These are phyloP conservation scores for Lasioglossum morio DNA, from an alignment of 2,888 invertebrate species.

Conservation along the genomic window DNA sequence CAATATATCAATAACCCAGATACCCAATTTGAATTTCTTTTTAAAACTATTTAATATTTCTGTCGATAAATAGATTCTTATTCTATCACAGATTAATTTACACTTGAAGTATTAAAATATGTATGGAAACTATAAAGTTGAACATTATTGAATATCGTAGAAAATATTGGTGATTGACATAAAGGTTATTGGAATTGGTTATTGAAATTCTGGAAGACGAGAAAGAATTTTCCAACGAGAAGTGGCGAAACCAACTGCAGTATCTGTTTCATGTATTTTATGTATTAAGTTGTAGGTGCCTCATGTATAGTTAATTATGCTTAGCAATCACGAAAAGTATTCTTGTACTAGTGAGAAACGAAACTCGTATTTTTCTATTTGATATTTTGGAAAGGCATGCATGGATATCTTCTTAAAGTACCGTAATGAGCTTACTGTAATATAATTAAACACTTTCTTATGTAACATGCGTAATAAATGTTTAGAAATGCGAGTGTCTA, in stretches of 20 bases:
- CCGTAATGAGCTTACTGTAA: slow-evolving; percentile 29
- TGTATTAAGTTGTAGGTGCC: slow-evolving; percentile 15
- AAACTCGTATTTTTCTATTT: slow-evolving; percentile 45
- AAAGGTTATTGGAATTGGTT: no score
- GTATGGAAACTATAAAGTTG: no score
- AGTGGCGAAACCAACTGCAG: neutral
- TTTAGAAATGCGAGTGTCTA: slow-evolving; percentile 24
- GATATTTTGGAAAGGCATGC: slow-evolving; percentile 11
- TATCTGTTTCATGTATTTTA: slow-evolving; percentile 24
- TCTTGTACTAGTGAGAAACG: slow-evolving; percentile 7
- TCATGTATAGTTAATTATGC: slow-evolving; percentile 14
- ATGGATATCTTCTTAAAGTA: neutral
- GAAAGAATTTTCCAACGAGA: neutral
- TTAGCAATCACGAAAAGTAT: slow-evolving; percentile 17
- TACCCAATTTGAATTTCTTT: no score
- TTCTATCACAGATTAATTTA: no score
- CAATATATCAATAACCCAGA: no score
- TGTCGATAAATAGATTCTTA: no score
- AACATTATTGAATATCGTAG: no score
- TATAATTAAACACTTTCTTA: slow-evolving; percentile 67
- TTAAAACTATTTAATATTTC: no score
- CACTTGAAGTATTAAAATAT: no score
- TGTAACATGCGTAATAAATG: slow-evolving; percentile 49
- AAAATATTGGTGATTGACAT: no score
- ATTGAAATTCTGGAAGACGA: neutral